Evolutionary conservation across 1,140 invertebrate species (phyloP), one percentile per base, ranked within the genome.

Genomic region (Rhyzopertha dominica): DNA sequence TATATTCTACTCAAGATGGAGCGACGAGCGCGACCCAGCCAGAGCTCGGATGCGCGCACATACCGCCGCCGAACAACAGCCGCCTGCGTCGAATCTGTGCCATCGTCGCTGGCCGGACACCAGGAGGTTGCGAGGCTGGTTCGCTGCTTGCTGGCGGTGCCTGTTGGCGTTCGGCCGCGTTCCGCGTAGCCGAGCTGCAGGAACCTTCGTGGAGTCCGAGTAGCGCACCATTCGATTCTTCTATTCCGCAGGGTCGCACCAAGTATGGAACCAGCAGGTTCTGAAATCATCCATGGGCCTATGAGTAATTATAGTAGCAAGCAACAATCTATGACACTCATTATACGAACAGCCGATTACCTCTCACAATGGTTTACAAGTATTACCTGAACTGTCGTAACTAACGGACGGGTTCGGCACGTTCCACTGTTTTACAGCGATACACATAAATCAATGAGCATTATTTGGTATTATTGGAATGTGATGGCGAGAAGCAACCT

Each of bases 1-100:
- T 67, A 67, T 60, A 64, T 61, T 65, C 65, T 65, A 67, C 65
- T 67, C 65, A 66, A 67, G 63, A 67, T 66, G 65, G 65, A 65
- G 65, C 65, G 55, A 52, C 53, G 53, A 67, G 61, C 60, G 59
- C 60, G 53, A 59, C 63, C 63, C 65, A 67, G 63, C 61, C 63
- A 62, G 58, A 65, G 62, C 63, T 63, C 43, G 49, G 52, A 49
- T 55, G 54, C 56, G 62, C 62, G 59, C 62, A 64, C 32, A 43
- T 39, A n/a, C n/a, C n/a, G n/a, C n/a, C n/a, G n/a, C n/a, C n/a
- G n/a, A n/a, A n/a, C n/a, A n/a, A n/a, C n/a, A n/a, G n/a, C n/a
- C 32, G 23, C 19, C 37, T 49, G 62, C 60, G 60, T 61, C 57
- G 61, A 54, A 61, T 61, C 59, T 51, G 59, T 61, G 56, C 54